These are phyloP conservation scores for Acleris literana DNA, from an alignment of 2,888 invertebrate genomes.

Conservation along the genomic window DNA sequence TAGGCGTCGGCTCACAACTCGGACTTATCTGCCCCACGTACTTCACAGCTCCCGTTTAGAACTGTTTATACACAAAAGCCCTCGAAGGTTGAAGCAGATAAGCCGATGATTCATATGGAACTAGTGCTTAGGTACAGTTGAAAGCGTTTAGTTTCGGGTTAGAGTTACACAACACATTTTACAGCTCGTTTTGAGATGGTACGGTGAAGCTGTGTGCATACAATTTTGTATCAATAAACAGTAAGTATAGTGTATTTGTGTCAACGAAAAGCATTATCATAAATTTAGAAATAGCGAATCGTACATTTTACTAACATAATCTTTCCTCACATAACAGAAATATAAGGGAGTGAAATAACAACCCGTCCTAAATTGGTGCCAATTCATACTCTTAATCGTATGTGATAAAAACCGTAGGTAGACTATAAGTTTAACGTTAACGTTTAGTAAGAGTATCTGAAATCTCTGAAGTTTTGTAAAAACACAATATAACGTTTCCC, in stretches of 20 bases:
- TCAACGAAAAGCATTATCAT: background rate
- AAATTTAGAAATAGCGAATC: background rate
- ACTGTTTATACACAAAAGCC: slow-evolving; percentile 33
- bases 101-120: slow-evolving; percentile 59
- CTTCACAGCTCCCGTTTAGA: slow-evolving; percentile 39
- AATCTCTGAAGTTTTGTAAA: no score
- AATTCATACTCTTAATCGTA: background rate
- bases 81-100: slow-evolving; percentile 71
- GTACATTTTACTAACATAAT: background rate
- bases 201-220: slow-evolving; percentile 13
- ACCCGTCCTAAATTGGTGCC: background rate
- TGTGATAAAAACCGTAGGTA: background rate
- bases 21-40: slow-evolving; percentile 74
- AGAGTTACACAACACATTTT: slow-evolving; percentile 19
- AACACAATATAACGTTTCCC: background rate
- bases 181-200: slow-evolving; percentile 7
- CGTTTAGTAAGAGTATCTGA: no score
- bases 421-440: no score
- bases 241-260: slow-evolving; percentile 12
- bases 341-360: background rate
- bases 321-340: no score
- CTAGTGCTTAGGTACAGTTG: slow-evolving; percentile 50
- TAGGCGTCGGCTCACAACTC: slow-evolving; percentile 58
- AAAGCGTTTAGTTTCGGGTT: slow-evolving; percentile 30
- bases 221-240: slow-evolving; percentile 8